Base-by-base conservation (phyloP, 2,797 vertebrate species). In the Sebastes trivittatus region DNA sequence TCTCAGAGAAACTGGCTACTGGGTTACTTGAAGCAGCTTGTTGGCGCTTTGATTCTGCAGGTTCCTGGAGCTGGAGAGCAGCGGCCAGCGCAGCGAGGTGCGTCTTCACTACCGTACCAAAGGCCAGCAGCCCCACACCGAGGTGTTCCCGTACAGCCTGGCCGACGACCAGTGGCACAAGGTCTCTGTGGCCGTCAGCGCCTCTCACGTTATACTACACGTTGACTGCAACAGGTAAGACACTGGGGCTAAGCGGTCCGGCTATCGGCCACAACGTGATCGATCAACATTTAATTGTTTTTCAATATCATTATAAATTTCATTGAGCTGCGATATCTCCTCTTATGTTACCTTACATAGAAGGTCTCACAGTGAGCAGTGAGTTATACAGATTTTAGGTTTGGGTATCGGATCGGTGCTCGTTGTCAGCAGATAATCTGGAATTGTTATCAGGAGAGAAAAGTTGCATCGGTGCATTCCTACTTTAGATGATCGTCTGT, bases 161-260 rank as follows among this genome's bases (percentile, higher is more conserved):
- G 98, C 97, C 42, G 98, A 99, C 77, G 95, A 97, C 90, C 98
- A 98, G 95, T 99, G 98, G 98, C 98, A 99, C 94, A 97, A 97
- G 82, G 95, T 99, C 67, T 98, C 98, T 9, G 92, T 99, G 88
- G 97, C 97, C 67, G 92, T 99, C 93, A 99, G 98, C 71, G 97
- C 98, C 64, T 98, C 98, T 65, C 98, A 99, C 52, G 91, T 99
- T 92, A 95, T 98, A 84, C 96, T 99, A 65, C 96, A 98, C 1
- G 92, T 99, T 7, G 98, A 99, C 94, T 99, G 98, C 92, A 99
- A 99, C 96, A 98, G 98, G 98, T 98, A 94, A 92, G 95, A 64
- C 25, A 62, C 42, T 49, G 34, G 3, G 2, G 3, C 30, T n/a
- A 62, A 30, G 23, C 34, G 3, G 18, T 29, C 52, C 14, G 0